Conservation (phyloP, 2,797 vertebrate genomes). For the Melanotaenia pygmaea region DNA sequence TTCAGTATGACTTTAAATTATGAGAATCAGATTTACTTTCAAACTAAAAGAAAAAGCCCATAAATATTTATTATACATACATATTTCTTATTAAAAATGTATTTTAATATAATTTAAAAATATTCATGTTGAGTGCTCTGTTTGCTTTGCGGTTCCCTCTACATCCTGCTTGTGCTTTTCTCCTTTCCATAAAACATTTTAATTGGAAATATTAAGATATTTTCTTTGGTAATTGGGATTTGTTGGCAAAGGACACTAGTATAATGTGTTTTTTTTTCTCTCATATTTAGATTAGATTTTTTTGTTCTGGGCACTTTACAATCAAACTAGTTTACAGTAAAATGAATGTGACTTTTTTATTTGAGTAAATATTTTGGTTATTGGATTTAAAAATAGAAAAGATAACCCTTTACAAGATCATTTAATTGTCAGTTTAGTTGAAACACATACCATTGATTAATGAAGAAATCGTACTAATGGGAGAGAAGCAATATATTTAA, state of each 20-base stretch:
- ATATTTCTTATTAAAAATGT: neutral
- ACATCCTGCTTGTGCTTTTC: neutral
- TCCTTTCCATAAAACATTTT: neutral
- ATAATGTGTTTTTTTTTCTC: neutral
- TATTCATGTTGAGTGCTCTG: too few species aligned
- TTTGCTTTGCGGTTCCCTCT: neutral
- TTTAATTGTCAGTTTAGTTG: too few species aligned
- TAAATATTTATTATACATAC: neutral
- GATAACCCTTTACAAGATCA: too few species aligned
- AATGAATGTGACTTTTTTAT: neutral
- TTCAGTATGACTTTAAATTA: slow-evolving; percentile 21
- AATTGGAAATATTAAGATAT: neutral
- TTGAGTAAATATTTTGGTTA: neutral
- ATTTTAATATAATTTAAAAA: too few species aligned
- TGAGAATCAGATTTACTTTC: slow-evolving; percentile 5
- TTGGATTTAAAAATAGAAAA: neutral
- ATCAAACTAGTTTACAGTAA: neutral
- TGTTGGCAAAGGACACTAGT: neutral
- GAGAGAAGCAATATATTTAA: neutral
- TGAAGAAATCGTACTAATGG: neutral
- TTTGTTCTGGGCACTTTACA: too few species aligned
- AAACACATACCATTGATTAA: too few species aligned
- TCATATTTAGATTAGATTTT: too few species aligned
- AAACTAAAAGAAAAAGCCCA: neutral
- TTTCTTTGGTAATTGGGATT: neutral